Percentiles rank a stretch among this genome's conserved stretches.
These are phyloP conservation scores for Myripristis murdjan DNA, from an alignment of 2,797 vertebrate species.

Conservation along the genomic window DNA sequence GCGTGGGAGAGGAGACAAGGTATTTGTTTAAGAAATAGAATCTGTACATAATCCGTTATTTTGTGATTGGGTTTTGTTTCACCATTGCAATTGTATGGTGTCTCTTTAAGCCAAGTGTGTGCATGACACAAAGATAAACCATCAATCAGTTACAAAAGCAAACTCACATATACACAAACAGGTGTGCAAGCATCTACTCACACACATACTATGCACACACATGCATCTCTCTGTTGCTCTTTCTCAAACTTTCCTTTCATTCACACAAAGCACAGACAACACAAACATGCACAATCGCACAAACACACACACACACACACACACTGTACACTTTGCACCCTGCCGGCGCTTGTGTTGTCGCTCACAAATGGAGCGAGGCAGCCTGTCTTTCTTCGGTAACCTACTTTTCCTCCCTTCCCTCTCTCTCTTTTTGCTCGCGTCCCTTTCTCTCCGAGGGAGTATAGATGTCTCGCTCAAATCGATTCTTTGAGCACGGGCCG, in stretches of 20 bases:
- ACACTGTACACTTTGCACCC: slow-evolving; percentile 47
- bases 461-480: slow-evolving; percentile 62
- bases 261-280: slow-evolving; percentile 7
- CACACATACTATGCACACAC: not conserved
- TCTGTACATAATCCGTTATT: no score
- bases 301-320: slow-evolving; percentile 30
- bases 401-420: slow-evolving; percentile 65
- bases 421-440: slow-evolving; percentile 28
- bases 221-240: slow-evolving; percentile 27
- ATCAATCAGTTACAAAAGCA: not conserved
- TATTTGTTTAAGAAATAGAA: no score
- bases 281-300: slow-evolving; percentile 32
- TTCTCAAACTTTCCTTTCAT: slow-evolving; percentile 6
- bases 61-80: no score
- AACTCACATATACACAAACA: not conserved
- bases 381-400: slow-evolving; percentile 70
- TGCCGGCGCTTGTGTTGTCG: slow-evolving; percentile 53
- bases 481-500: slow-evolving; percentile 54
- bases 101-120: no score
- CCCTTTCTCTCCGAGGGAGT: slow-evolving; percentile 48
- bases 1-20: no score
- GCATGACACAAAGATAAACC: not conserved
- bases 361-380: slow-evolving; percentile 66
- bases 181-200: slow-evolving; percentile 19
- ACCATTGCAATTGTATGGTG: no score